These are phyloP conservation scores for Blastomussa wellsi DNA, from an alignment of 92 coral and sea anemone genomes.

Conservation along the genomic window DNA sequence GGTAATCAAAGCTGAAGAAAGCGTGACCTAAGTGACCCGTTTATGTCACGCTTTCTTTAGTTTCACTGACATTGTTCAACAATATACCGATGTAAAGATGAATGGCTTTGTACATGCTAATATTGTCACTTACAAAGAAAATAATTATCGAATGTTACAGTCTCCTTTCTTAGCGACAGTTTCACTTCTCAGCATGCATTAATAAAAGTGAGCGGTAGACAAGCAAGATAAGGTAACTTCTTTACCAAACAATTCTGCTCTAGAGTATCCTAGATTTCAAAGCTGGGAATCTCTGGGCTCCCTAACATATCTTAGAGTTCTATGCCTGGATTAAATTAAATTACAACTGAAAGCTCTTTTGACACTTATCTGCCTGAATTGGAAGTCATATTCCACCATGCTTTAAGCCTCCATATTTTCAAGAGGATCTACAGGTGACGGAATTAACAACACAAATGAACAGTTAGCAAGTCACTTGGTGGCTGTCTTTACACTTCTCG, in stretches of 20 bases:
- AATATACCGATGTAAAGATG: background rate
- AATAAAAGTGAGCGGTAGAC: background rate
- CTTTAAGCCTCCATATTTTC: background rate
- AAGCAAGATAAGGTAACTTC: background rate
- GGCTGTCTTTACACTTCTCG: background rate
- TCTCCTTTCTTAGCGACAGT: background rate
- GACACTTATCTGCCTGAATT: background rate
- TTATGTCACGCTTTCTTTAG: background rate
- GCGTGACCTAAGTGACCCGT: background rate
- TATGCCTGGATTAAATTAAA: background rate
- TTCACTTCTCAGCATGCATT: background rate
- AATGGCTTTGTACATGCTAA: background rate
- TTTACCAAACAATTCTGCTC: background rate
- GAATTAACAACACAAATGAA: background rate
- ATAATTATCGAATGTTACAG: background rate
- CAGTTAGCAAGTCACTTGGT: background rate
- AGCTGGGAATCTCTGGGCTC: background rate
- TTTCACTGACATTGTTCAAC: background rate
- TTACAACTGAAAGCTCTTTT: background rate
- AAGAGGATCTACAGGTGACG: background rate
- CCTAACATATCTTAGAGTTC: background rate
- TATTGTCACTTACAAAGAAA: background rate
- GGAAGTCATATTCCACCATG: background rate
- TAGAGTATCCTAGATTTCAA: background rate
- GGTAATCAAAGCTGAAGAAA: background rate